Percentiles rank a stretch among this genome's conserved stretches.
These are phyloP conservation scores for Alcis repandata DNA, from an alignment of 2,888 invertebrate species.

Conservation along the genomic window DNA sequence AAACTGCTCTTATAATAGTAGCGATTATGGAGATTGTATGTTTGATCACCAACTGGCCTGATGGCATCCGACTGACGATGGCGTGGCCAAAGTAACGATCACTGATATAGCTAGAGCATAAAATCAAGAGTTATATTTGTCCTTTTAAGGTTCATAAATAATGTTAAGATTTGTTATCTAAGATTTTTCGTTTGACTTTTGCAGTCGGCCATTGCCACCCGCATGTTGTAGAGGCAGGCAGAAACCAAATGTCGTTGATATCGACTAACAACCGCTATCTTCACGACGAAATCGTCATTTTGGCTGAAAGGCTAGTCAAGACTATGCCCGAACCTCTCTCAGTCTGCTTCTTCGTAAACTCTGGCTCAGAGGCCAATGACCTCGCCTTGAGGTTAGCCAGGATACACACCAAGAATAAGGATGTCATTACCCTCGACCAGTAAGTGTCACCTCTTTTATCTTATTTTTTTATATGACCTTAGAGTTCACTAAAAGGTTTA, in stretches of 20 bases:
- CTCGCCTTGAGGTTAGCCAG: slow-evolving; percentile 96
- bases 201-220: slow-evolving; percentile 99
- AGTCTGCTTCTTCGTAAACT: slow-evolving; percentile 98
- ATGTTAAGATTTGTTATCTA: background rate
- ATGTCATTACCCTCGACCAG: slow-evolving; percentile 98
- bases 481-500: slow-evolving; percentile 21
- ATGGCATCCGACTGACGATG: too few species aligned
- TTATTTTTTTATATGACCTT: slow-evolving; percentile 28
- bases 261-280: slow-evolving; percentile 98
- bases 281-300: slow-evolving; percentile 97
- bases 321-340: slow-evolving; percentile 95
- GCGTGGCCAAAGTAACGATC: too few species aligned
- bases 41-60: too few species aligned
- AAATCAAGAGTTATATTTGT: too few species aligned
- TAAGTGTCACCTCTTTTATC: slow-evolving; percentile 86
- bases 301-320: slow-evolving; percentile 93
- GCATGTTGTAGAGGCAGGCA: slow-evolving; percentile 95
- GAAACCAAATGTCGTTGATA: slow-evolving; percentile 95
- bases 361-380: slow-evolving; percentile 99
- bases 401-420: slow-evolving; percentile 94
- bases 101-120: too few species aligned
- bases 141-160: background rate
- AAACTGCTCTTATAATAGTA: too few species aligned
- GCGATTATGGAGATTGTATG: too few species aligned
- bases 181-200: slow-evolving; percentile 28